Evolutionary conservation across 2,888 invertebrate genomes (phyloP).

Genomic region (Mythimna loreyi): DNA sequence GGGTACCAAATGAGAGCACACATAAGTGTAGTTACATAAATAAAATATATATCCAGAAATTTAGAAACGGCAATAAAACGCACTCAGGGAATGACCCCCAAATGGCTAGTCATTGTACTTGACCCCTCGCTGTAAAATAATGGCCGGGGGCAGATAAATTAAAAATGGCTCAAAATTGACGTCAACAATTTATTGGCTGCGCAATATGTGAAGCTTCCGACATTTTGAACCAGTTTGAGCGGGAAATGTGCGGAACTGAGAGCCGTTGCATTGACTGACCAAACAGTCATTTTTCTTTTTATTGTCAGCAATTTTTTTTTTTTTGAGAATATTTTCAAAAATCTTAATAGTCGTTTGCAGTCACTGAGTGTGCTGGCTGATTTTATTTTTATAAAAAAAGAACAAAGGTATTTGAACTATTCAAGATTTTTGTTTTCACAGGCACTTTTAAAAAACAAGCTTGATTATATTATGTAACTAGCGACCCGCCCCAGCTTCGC

Average conservation of each 20-base stretch:
- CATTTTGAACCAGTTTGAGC: conserved; percentile 52
- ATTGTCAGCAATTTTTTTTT: conserved; percentile 7
- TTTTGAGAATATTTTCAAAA: background rate
- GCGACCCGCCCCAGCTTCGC: too few relatives aligned
- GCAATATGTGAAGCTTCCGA: conserved; percentile 74
- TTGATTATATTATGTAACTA: too few relatives aligned
- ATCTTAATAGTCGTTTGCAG: too few relatives aligned
- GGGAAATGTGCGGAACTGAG: conserved; percentile 58
- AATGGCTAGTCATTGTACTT: conserved; percentile 82
- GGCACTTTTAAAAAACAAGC: too few relatives aligned
- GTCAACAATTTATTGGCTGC: conserved; percentile 63
- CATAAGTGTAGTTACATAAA: conserved; percentile 16
- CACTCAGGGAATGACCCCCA: conserved; percentile 77
- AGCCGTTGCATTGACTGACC: conserved; percentile 40
- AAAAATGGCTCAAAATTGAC: conserved; percentile 89
- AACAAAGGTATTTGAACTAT: too few relatives aligned
- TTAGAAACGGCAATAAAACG: conserved; percentile 83
- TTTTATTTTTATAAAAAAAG: too few relatives aligned
- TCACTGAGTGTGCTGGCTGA: too few relatives aligned
- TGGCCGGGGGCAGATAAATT: conserved; percentile 89
- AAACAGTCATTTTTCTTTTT: conserved; percentile 51
- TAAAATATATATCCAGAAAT: conserved; percentile 69
- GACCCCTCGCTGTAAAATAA: conserved; percentile 89
- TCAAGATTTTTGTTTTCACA: too few relatives aligned
- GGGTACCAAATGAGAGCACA: background rate